Evolutionary conservation across 1,140 invertebrate genomes (phyloP).

Genomic region (Neodiprion pinetum): DNA sequence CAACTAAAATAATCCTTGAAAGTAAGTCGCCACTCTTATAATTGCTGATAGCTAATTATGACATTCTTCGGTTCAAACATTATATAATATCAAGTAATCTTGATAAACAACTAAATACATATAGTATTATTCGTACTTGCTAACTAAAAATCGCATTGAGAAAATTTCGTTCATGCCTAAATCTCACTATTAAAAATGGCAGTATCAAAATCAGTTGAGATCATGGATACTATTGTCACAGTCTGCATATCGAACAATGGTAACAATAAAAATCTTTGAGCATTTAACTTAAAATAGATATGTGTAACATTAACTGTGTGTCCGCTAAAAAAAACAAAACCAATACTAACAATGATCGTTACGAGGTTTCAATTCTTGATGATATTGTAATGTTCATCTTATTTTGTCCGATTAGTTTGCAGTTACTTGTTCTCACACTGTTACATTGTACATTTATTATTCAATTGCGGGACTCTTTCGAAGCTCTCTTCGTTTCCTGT

Average conservation of each 20-base stretch:
- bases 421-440: no score
- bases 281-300: background rate
- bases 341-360: background rate
- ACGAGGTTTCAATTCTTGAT: background rate
- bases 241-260: background rate
- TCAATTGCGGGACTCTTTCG: no score
- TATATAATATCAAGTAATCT: background rate
- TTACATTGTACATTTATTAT: no score
- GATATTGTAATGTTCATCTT: no score
- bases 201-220: background rate
- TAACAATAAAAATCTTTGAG: slow-evolving; percentile 3
- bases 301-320: background rate
- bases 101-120: background rate
- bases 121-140: background rate
- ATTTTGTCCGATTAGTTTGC: no score
- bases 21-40: no score
- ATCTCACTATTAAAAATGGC: background rate
- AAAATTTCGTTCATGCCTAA: background rate
- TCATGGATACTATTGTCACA: background rate
- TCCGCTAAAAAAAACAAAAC: background rate
- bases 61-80: background rate
- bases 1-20: no score
- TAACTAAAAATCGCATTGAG: background rate
- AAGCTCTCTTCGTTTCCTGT: background rate
- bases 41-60: background rate